Evolutionary conservation across 2,888 invertebrate genomes (phyloP).

Genomic region (Drosophila yooni): DNA sequence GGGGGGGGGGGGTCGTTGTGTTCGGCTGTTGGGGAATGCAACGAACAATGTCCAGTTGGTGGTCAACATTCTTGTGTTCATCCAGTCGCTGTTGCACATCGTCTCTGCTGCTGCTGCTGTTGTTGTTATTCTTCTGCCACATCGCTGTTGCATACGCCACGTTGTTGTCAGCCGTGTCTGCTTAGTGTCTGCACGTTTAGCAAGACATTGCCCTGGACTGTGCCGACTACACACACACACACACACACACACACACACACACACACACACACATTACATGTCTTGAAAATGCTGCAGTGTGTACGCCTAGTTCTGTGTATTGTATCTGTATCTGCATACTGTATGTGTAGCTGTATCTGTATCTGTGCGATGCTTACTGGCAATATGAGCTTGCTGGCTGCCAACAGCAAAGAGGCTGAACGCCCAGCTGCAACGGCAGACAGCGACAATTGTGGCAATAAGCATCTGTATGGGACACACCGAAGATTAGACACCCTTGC

Average conservation of each 20-base stretch:
- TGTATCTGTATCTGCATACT: neutral
- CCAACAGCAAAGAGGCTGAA: slow-evolving; percentile 31
- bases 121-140: slow-evolving; percentile 24
- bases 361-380: neutral
- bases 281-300: neutral
- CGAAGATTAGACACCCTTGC: neutral
- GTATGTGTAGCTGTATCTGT: neutral
- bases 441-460: slow-evolving; percentile 1
- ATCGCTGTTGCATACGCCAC: slow-evolving; percentile 63
- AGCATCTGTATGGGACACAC: too few species aligned
- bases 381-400: neutral
- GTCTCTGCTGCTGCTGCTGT: neutral
- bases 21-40: neutral
- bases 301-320: neutral
- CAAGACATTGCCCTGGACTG: slow-evolving; percentile 20
- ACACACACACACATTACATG: neutral
- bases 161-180: slow-evolving; percentile 64
- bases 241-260: neutral
- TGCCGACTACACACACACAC: neutral
- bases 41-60: slow-evolving; percentile 25
- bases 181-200: slow-evolving; percentile 63
- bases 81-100: slow-evolving; percentile 5
- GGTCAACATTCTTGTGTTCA: slow-evolving; percentile 23
- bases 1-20: neutral
- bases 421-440: slow-evolving; percentile 6